Evolutionary conservation across 64 coral and sea anemone genomes (phyloP), one percentile per base, ranked within the genome.

Genomic region (Porites australiensis): DNA sequence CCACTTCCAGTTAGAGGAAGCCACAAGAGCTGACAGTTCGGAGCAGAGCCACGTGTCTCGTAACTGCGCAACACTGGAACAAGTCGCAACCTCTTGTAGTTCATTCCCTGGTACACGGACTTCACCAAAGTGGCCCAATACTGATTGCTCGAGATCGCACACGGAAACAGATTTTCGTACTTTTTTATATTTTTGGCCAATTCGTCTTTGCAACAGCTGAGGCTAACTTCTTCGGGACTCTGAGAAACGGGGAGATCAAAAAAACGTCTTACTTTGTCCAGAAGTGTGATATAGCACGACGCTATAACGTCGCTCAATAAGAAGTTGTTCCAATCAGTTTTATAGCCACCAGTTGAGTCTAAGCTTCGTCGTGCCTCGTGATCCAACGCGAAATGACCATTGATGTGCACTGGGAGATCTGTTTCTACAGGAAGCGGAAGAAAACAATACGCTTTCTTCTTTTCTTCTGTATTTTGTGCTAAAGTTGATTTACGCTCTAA

Each of bases 301-400:
- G 88, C 82, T 48, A 96, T 83, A 13, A 94, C 91, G 14, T 77
- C 55, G 5, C 50, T 5, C 13, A 96, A 48, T 8, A 96, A 14
- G 4, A 71, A 50, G 2, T 67, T 63, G 51, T 96, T 96, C 95
- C 95, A 96, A 44, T 75, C 79, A 68, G 62, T 91, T 16, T 91
- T 70, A 19, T 75, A 87, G 8, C 65, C 94, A 13, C 61, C 44
- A 6, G 12, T 79, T 19, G 87, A 27, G 65, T 64, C 88, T 22
- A 96, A 70, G 3, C 44, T 64, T 58, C 91, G 21, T 58, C 95
- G 87, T 8, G 64, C 73, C 44, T 96, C 95, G 22, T 96, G 95
- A 9, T 96, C 88, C 49, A 96, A 44, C 8, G 87, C 95, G 47
- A 96, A 96, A 54, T 96, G 95, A 5, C 95, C 95, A 87, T 96